Conservation (phyloP, 1,140 invertebrate species). For the Glomeris maerens region DNA sequence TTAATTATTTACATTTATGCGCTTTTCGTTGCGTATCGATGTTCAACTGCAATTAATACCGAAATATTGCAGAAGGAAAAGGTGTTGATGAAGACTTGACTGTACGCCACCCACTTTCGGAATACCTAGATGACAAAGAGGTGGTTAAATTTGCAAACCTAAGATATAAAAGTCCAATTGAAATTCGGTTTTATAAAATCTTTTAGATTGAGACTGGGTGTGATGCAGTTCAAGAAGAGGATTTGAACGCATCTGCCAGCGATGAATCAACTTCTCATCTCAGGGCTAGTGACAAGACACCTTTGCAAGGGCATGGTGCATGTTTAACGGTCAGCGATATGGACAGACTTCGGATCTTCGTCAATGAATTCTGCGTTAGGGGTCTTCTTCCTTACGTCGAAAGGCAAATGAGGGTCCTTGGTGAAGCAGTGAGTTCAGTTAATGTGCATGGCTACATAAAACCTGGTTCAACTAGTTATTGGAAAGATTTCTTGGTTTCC, state of each 20-base stretch:
- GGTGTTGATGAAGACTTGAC: no score
- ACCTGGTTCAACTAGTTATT: conserved; percentile 2
- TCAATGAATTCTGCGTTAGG: conserved; percentile 75
- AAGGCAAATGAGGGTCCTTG: conserved; percentile 61
- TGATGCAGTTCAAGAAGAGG: conserved; percentile 7
- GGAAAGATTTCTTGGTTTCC: conserved; percentile 12
- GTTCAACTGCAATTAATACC: no score
- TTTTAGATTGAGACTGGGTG: conserved; percentile 9
- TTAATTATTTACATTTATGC: no score
- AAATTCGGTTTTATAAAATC: neutral
- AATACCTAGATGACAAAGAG: neutral
- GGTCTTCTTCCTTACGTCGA: conserved; percentile 81
- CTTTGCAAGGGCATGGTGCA: conserved; percentile 38
- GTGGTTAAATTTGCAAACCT: neutral
- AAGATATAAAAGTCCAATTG: neutral
- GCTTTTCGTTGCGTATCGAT: no score
- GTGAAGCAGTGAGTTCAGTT: conserved; percentile 52
- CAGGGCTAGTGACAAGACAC: conserved; percentile 4
- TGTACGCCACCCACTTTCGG: no score
- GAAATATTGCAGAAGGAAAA: no score
- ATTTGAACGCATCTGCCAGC: conserved; percentile 1
- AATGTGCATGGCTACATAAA: neutral
- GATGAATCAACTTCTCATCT: neutral
- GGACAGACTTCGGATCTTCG: conserved; percentile 65
- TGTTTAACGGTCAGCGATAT: conserved; percentile 64